Evolutionary conservation across 2,113 vertebrate genomes (phyloP).

Genomic region (Furnarius figulus): DNA sequence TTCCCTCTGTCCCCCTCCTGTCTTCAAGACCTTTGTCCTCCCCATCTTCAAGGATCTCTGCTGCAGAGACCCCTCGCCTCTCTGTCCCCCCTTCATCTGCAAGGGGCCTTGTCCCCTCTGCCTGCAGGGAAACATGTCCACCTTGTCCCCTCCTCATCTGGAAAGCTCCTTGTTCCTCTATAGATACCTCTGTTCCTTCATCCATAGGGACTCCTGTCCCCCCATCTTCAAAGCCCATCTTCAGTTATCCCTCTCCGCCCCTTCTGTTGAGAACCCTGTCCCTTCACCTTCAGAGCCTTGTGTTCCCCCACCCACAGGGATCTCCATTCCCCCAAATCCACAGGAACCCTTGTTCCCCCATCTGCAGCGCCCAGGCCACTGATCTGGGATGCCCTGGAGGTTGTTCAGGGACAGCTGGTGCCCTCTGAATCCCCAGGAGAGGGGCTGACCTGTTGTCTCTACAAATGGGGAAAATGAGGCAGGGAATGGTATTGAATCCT

Average conservation of each 20-base stretch:
- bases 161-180: not conserved
- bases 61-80: not conserved
- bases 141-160: not conserved
- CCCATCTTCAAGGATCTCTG: not conserved
- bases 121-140: not conserved
- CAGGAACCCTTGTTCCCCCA: not conserved
- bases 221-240: not conserved
- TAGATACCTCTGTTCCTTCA: not conserved
- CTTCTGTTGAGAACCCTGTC: not conserved
- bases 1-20: not conserved
- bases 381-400: not conserved
- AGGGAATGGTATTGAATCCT: not conserved
- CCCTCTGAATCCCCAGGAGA: fast-evolving
- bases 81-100: not conserved
- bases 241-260: too few relatives aligned
- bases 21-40: not conserved
- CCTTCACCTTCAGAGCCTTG: not conserved
- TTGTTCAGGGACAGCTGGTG: not conserved
- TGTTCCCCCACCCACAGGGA: not conserved
- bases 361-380: not conserved
- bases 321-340: not conserved
- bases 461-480: not conserved
- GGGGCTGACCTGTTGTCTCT: not conserved
- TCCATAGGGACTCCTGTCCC: not conserved
- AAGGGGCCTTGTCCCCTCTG: too few relatives aligned